Evolutionary conservation across 2,888 invertebrate genomes (phyloP).

Genomic region (Tipula unca): DNA sequence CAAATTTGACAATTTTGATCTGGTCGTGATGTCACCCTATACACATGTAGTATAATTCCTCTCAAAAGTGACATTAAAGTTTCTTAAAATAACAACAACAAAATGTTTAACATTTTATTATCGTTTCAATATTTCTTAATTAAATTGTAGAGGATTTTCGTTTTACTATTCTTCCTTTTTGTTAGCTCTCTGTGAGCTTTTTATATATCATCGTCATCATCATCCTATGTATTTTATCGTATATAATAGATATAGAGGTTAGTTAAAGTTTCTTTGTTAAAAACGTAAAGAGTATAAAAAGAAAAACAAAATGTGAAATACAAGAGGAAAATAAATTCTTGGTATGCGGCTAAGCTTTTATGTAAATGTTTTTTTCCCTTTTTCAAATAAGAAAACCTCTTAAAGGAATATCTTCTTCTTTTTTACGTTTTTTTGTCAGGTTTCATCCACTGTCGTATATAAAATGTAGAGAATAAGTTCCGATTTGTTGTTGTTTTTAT

Average conservation of each 20-base stretch:
- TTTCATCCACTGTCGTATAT: neutral
- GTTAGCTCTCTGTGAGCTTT: neutral
- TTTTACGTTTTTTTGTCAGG: neutral
- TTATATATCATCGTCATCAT: neutral
- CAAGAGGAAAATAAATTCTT: neutral
- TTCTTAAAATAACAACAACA: neutral
- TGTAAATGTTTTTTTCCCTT: neutral
- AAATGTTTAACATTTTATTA: neutral
- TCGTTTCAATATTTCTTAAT: neutral
- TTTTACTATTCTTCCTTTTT: neutral
- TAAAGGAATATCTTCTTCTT: neutral
- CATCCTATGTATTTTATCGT: neutral
- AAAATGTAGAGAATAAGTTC: neutral
- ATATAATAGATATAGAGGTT: neutral
- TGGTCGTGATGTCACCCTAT: too few species aligned
- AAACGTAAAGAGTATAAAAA: neutral
- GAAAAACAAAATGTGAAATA: neutral
- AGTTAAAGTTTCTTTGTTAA: neutral
- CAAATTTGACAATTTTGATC: too few species aligned
- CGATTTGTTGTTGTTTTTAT: neutral
- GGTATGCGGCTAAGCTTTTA: neutral
- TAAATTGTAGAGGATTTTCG: neutral
- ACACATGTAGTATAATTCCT: too few species aligned
- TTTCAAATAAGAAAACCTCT: neutral
- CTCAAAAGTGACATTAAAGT: neutral